A percentile compares a stretch with the other conserved stretches of the same genome.
Conservation (phyloP, 1,140 invertebrate species). For the Meloidogyne hapla region DNA sequence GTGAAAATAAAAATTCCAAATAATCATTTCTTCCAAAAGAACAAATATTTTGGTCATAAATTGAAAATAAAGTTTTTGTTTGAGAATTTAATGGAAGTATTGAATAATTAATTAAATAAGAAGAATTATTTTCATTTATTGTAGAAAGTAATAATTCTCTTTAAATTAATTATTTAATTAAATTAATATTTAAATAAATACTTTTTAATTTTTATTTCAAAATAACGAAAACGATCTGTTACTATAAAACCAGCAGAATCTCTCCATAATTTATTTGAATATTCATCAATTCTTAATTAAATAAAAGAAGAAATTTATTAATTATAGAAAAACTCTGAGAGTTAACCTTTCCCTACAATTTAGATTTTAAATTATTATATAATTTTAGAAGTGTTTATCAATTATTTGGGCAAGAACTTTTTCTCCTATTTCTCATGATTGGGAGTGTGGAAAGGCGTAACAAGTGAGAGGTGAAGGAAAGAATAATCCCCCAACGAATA, state of each 20-base stretch:
- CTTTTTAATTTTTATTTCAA: conserved; percentile 43
- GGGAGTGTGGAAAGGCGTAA: too few species aligned
- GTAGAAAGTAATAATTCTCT: too few species aligned
- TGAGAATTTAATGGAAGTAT: conserved; percentile 11
- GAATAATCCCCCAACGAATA: too few species aligned
- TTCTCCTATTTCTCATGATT: too few species aligned
- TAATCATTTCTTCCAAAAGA: conserved; percentile 30
- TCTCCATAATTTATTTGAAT: conserved; percentile 43
- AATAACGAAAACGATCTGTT: conserved; percentile 39
- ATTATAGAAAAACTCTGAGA: too few species aligned
- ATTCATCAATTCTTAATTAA: conserved; percentile 32
- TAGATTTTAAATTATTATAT: too few species aligned
- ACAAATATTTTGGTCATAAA: conserved; percentile 36
- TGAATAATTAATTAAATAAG: not conserved
- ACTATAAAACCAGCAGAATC: conserved; percentile 49
- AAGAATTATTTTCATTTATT: not conserved
- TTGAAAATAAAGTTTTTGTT: conserved; percentile 24
- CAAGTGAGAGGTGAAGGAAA: too few species aligned
- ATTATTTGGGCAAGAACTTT: too few species aligned
- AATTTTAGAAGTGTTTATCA: too few species aligned
- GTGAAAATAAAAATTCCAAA: conserved; percentile 21
- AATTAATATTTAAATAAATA: conserved; percentile 21
- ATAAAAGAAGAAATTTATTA: conserved; percentile 10
- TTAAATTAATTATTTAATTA: not conserved
- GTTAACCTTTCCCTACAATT: too few species aligned